phyloP scores from a whole-genome alignment of 2,113 vertebrate genomes.

The Cepphus grylle region DNA sequence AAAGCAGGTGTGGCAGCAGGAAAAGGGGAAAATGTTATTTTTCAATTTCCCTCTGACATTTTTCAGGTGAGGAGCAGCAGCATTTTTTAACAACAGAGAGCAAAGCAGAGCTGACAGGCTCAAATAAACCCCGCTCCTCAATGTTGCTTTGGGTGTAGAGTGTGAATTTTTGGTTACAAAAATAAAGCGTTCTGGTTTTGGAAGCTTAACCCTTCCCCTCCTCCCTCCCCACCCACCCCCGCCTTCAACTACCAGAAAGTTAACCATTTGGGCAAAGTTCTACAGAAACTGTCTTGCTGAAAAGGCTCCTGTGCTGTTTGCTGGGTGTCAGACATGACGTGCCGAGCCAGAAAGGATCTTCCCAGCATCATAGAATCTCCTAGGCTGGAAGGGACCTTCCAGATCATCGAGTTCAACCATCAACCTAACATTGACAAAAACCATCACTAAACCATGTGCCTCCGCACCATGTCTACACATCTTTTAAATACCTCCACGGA shows the following conservation, averaged over 20 bases:
- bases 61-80: background rate
- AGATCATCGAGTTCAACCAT: too few relatives aligned
- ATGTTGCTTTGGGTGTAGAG: background rate
- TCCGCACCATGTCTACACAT: too few relatives aligned
- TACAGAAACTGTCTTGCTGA: background rate
- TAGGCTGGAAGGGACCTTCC: too few relatives aligned
- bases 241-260: background rate
- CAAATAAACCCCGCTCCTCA: background rate
- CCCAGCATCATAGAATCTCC: too few relatives aligned
- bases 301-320: fast-evolving
- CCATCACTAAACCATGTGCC: too few relatives aligned
- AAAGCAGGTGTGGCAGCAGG: background rate
- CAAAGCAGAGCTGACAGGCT: conserved; percentile 31
- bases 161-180: background rate
- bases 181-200: background rate
- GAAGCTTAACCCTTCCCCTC: background rate
- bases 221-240: too few relatives aligned
- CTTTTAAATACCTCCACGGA: too few relatives aligned
- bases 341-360: too few relatives aligned
- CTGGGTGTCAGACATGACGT: fast-evolving
- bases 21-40: conserved; percentile 26
- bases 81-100: background rate
- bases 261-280: background rate
- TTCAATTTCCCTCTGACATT: conserved; percentile 24
- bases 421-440: too few relatives aligned